Evolutionary conservation across 2,113 vertebrate species (phyloP).

Genomic region (Equus quagga): DNA sequence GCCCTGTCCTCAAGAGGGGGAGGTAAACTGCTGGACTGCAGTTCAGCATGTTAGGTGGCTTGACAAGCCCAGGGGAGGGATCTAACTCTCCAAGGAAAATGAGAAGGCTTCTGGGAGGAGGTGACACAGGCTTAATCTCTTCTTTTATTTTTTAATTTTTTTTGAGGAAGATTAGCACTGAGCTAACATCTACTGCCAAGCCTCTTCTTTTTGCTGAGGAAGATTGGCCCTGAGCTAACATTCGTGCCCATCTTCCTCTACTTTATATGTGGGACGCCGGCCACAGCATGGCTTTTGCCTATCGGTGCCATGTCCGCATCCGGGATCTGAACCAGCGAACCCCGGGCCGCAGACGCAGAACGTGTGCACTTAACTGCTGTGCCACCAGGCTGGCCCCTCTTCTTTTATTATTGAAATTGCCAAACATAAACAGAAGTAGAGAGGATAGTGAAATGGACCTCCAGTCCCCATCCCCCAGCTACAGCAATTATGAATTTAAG

Average conservation of each 20-base stretch:
- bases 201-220: too few species aligned
- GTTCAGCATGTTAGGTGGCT: neutral
- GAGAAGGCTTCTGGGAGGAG: neutral
- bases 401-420: neutral
- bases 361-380: too few species aligned
- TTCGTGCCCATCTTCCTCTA: too few species aligned
- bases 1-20: neutral
- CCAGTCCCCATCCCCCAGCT: neutral
- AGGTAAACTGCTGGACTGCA: neutral
- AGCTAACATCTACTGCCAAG: too few species aligned
- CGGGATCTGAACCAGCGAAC: too few species aligned
- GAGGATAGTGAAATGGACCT: neutral
- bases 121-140: neutral
- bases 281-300: too few species aligned
- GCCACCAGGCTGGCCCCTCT: neutral
- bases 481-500: neutral
- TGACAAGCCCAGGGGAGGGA: neutral
- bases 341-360: too few species aligned
- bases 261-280: too few species aligned
- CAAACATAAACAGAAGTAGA: neutral
- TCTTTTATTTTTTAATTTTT: neutral
- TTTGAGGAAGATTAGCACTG: too few species aligned
- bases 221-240: too few species aligned
- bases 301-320: too few species aligned
- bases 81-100: neutral